A percentile compares a stretch with the other conserved stretches of the same genome.
Conservation (phyloP, 92 coral and sea anemone genomes). For the Parazoanthus swiftii region DNA sequence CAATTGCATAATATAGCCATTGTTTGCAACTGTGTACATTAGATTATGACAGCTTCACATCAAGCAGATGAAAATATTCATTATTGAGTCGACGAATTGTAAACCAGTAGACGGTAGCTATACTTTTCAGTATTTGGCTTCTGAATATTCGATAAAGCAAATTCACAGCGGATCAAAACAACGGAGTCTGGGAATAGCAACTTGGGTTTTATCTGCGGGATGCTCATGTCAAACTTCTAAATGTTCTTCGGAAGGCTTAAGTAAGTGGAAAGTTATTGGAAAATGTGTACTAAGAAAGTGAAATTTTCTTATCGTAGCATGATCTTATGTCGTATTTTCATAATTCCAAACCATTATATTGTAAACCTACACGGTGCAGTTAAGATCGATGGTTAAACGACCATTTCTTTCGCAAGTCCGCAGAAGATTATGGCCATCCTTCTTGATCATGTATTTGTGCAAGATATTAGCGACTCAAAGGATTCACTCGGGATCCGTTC, state of each 20-base stretch:
- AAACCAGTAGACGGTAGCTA: neutral
- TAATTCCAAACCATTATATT: too few species aligned
- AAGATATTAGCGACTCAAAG: neutral
- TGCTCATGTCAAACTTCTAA: slow-evolving; percentile 7
- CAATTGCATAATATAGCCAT: neutral
- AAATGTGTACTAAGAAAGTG: neutral
- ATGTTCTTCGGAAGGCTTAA: slow-evolving; percentile 27
- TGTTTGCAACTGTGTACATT: neutral
- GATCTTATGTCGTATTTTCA: neutral
- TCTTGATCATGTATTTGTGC: neutral
- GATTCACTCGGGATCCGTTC: too few species aligned
- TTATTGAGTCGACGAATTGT: neutral
- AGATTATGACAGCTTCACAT: slow-evolving; percentile 2
- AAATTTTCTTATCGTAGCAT: slow-evolving; percentile 1
- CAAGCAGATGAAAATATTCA: neutral
- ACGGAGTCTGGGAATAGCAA: neutral
- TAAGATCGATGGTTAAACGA: neutral
- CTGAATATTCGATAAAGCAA: neutral
- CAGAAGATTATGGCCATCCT: neutral
- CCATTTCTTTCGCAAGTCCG: neutral
- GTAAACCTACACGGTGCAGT: neutral
- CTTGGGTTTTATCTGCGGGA: neutral
- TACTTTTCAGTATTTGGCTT: neutral
- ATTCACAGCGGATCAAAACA: neutral
- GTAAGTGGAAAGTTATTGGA: neutral